Evolutionary conservation across 2,113 vertebrate species (phyloP), one percentile per base, ranked within the genome.

Genomic region (Tachysurus fulvidraco): DNA sequence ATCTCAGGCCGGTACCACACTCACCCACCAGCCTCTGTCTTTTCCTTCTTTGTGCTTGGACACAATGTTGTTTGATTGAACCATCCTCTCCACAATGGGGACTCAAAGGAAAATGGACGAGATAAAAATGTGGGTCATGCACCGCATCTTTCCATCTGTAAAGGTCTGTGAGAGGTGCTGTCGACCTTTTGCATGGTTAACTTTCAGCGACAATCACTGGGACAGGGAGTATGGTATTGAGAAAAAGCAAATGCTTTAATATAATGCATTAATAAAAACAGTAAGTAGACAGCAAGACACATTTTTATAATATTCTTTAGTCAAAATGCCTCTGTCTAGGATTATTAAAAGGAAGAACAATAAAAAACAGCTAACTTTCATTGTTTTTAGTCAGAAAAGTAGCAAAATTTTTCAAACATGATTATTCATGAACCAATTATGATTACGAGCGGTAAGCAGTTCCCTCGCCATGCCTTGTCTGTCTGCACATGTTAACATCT

Each of bases 401-500:
- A 86, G 46, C 74, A 84, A 85, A 36, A 79, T 83, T 88, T 91
- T 89, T 76, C 65, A 86, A 84, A 74, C 85, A 88, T 86, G 87
- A 90, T 90, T 91, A 92, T 86, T 93, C 90, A 92, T 91, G 89
- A 92, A 80, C 80, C 89, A 86, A 90, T 92, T 91, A 90, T 89
- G 85, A 92, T 87, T 90, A 89, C 81, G 89, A 88, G 86, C 52
- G 55, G 86, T 89, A 90, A 89, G 89, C 23, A 88, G 91, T 90
- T 90, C 85, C 85, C 82, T 83, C 46, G 85, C 90, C 71, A 83
- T 87, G 73, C 86, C 82, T 85, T 85, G 60, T 77, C 85, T 90
- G 85, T 91, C 89, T 86, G 87, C 87, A 57, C 83, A 88, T 92
- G 89, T 92, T 93, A 93, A 92, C 92, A 92, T 90, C 91, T 90